Evolutionary conservation across 2,113 vertebrate species (phyloP).

Genomic region (Prionailurus viverrinus): DNA sequence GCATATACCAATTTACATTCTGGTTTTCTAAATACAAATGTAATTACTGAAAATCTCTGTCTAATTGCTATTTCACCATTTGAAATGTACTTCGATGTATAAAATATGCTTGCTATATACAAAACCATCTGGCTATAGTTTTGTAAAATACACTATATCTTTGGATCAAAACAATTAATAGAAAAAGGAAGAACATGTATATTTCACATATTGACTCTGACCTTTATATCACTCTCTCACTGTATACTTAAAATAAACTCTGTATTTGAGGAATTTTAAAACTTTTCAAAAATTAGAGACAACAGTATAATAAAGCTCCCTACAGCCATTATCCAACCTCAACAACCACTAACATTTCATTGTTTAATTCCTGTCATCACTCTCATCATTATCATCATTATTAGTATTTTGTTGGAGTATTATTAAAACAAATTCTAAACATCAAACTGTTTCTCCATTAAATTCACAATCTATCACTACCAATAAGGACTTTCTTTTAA

Average conservation of each 20-base stretch:
- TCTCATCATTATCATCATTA: too few relatives aligned
- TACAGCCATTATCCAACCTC: background rate
- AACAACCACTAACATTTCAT: background rate
- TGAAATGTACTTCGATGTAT: background rate
- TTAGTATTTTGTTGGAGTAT: background rate
- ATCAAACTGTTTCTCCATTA: background rate
- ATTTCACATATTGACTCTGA: background rate
- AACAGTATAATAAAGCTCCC: background rate
- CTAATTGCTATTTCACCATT: background rate
- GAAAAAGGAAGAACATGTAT: background rate
- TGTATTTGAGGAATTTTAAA: background rate
- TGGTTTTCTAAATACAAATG: background rate
- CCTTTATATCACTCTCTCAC: background rate
- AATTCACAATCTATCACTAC: background rate
- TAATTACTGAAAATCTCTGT: background rate
- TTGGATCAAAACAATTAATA: background rate
- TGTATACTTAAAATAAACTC: background rate
- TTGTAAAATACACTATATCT: background rate
- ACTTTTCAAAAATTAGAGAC: background rate
- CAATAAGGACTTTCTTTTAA: background rate
- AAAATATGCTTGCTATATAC: background rate
- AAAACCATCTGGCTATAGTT: background rate
- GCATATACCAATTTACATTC: background rate
- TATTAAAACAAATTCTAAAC: background rate
- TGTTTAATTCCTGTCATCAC: background rate